Percentiles rank a stretch among this genome's conserved stretches.
Evolutionary conservation across 2,888 invertebrate species (phyloP).

Genomic region (Caenorhabditis parvicauda): DNA sequence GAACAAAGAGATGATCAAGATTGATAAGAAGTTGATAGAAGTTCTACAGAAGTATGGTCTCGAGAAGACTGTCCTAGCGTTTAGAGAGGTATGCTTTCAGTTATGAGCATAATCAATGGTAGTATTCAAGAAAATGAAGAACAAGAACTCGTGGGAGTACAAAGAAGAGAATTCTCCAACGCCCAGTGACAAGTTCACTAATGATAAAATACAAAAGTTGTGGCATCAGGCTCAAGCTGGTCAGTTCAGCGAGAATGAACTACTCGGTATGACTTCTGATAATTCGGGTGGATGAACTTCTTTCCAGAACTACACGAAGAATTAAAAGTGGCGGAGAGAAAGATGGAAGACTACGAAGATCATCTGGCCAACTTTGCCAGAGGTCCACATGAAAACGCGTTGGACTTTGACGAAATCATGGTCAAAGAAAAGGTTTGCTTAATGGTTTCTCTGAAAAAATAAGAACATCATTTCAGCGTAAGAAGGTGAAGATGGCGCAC

Average conservation of each 20-base stretch:
- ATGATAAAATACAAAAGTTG: constrained; percentile 44
- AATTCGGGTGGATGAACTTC: neutral
- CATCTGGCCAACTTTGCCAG: constrained; percentile 31
- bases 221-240: constrained; percentile 46
- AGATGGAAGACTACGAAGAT: constrained; percentile 33
- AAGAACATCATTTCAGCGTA: constrained; percentile 1
- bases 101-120: neutral
- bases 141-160: constrained; percentile 19
- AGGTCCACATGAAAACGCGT: constrained; percentile 33
- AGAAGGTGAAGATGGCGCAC: constrained; percentile 20
- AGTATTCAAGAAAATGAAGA: constrained; percentile 34
- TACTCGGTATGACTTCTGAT: constrained; percentile 20
- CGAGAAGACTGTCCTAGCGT: constrained; percentile 45
- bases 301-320: constrained; percentile 22
- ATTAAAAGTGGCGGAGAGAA: constrained; percentile 35
- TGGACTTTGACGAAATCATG: constrained; percentile 31
- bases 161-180: constrained; percentile 18
- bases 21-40: constrained; percentile 47
- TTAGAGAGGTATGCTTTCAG: constrained; percentile 42
- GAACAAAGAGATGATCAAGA: constrained; percentile 26
- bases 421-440: constrained; percentile 5
- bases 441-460: constrained; percentile 2
- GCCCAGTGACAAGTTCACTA: constrained; percentile 33
- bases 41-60: constrained; percentile 52
- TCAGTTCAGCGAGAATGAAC: constrained; percentile 37